Evolutionary conservation across 2,888 invertebrate species (phyloP).

Genomic region (Dendrolimus pini): DNA sequence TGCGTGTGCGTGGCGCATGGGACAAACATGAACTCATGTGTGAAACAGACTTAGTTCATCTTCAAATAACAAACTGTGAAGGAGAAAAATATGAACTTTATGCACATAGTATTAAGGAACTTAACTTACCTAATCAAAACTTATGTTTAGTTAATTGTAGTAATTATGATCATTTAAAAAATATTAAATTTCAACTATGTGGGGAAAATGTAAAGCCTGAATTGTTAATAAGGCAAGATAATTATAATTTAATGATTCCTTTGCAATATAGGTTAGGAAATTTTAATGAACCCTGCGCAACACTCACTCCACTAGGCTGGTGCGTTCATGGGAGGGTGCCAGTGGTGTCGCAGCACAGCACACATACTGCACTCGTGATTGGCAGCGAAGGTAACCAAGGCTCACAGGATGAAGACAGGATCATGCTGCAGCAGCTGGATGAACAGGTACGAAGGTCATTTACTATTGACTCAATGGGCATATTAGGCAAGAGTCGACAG

Average conservation of each 20-base stretch:
- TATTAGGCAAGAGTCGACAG: constrained; percentile 10
- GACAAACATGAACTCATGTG: constrained; percentile 11
- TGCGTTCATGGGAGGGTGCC: constrained; percentile 14
- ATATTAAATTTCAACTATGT: constrained; percentile 8
- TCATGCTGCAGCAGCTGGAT: constrained; percentile 1
- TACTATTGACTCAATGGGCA: constrained; percentile 13
- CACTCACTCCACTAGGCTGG: constrained; percentile 18
- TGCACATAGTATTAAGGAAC: constrained; percentile 14
- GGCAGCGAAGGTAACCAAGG: too few species aligned
- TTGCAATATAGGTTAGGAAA: constrained; percentile 13
- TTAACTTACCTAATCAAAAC: constrained; percentile 18
- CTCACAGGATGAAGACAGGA: too few species aligned
- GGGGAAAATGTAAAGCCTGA: constrained; percentile 15
- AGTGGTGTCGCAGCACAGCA: background rate
- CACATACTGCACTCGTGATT: background rate
- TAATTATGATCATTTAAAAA: background rate
- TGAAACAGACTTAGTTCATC: constrained; percentile 8
- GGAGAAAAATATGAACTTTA: constrained; percentile 8
- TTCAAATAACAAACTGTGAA: constrained; percentile 11
- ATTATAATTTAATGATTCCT: constrained; percentile 20
- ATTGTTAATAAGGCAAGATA: constrained; percentile 24
- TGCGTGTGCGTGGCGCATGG: constrained; percentile 21
- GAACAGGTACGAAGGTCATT: constrained; percentile 11
- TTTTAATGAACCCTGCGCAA: constrained; percentile 14
- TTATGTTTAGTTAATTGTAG: constrained; percentile 4